phyloP scores from a whole-genome alignment of 1,140 invertebrate genomes.

The Cyrtorhinus lividipennis region DNA sequence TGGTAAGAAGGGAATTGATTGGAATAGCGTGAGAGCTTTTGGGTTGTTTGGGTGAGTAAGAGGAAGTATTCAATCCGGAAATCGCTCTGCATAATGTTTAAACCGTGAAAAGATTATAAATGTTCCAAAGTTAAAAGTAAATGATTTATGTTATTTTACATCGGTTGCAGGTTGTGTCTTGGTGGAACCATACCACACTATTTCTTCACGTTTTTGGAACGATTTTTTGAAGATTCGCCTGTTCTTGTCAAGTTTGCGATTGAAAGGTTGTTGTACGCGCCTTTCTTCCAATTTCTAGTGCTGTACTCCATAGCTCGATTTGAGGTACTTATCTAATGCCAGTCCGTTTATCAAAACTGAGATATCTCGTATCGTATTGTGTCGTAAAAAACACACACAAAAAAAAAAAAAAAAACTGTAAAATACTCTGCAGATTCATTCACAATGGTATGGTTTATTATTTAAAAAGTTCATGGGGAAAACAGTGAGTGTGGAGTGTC shows the following conservation, averaged over 20 bases:
- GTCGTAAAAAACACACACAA: too few species aligned
- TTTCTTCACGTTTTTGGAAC: constrained; percentile 46
- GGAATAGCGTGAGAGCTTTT: constrained; percentile 47
- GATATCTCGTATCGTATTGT: constrained; percentile 6
- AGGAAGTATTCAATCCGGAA: constrained; percentile 18
- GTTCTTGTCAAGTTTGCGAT: constrained; percentile 40
- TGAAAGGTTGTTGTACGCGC: constrained; percentile 50
- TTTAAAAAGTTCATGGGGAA: too few species aligned
- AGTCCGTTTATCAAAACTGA: not conserved
- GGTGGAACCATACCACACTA: constrained; percentile 54
- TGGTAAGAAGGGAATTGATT: constrained; percentile 38
- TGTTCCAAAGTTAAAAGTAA: too few species aligned
- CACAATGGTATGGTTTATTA: too few species aligned
- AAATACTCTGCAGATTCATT: too few species aligned
- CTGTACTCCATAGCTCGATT: constrained; percentile 49
- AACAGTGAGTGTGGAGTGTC: too few species aligned
- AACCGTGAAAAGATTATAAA: too few species aligned
- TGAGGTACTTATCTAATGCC: constrained; percentile 39
- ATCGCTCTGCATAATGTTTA: too few species aligned
- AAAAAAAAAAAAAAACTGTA: too few species aligned
- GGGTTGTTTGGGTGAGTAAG: constrained; percentile 47
- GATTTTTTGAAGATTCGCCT: constrained; percentile 30
- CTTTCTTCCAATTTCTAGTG: constrained; percentile 48
- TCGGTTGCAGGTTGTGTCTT: constrained; percentile 47
- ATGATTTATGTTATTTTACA: too few species aligned